phyloP scores from a whole-genome alignment of 2,797 vertebrate genomes.

The Valencia hispanica region DNA sequence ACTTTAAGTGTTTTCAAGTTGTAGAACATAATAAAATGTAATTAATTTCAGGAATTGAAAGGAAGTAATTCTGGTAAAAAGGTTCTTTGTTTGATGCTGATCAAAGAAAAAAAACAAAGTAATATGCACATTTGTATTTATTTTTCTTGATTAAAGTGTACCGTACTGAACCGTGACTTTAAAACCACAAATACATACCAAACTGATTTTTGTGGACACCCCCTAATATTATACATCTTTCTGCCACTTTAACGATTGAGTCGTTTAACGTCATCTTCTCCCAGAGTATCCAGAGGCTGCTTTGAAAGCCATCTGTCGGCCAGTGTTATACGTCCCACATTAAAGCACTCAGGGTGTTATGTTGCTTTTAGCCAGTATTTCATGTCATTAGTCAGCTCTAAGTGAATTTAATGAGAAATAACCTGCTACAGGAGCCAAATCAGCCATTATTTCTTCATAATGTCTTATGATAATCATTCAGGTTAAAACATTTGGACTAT shows the following conservation, averaged over 20 bases:
- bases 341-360: conserved; percentile 40
- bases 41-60: too few species aligned
- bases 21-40: too few species aligned
- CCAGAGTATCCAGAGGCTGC: conserved; percentile 14
- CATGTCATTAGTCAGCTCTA: conserved; percentile 52
- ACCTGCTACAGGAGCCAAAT: conserved; percentile 44
- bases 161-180: too few species aligned
- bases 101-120: too few species aligned
- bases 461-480: conserved; percentile 53
- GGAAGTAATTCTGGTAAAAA: too few species aligned
- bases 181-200: too few species aligned
- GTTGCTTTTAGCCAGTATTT: conserved; percentile 44
- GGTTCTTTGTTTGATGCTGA: too few species aligned
- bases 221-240: conserved; percentile 18
- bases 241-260: conserved; percentile 16
- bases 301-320: conserved; percentile 34
- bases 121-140: too few species aligned
- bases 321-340: conserved; percentile 36
- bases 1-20: too few species aligned
- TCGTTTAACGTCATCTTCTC: conserved; percentile 27
- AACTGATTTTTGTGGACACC: too few species aligned
- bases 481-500: conserved; percentile 41
- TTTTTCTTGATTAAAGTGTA: too few species aligned
- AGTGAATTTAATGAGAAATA: conserved; percentile 63
- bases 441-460: conserved; percentile 53